Evolutionary conservation across 2,797 vertebrate genomes (phyloP), one percentile per base, ranked within the genome.

Genomic region (Sparus aurata): DNA sequence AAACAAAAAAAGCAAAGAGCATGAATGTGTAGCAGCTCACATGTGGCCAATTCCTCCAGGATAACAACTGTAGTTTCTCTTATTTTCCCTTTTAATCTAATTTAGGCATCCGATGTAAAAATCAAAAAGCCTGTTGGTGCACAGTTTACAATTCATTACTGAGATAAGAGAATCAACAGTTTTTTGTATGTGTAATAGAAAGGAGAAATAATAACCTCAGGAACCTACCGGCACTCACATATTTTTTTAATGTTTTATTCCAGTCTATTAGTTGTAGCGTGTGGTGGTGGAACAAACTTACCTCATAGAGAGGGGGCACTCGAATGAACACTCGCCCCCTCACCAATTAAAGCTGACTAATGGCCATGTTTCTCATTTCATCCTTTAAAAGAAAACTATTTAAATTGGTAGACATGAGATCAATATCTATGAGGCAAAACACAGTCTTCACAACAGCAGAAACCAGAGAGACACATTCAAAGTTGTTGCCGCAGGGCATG

Each of bases 191-290:
- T 55, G 52, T n/a, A 57, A 47, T 30, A 38, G 12, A 18, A 41
- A 82, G 10, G 41, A 53, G 16, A 55, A 66, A 22, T 10, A 23
- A 50, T 20, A 60, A 69, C 30, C n/a, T 49, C 22, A 7, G 18
- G 0, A 77, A 73, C 50, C 17, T 58, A n/a, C 67, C 58, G 67
- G 50, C 34, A 25, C 73, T 75, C 67, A 75, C 10, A 77, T 20
- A 27, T 34, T 77, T n/a, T 43, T 45, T 38, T 2, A 13, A 1
- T 3, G 58, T 30, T 72, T 46, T 69, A 72, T 80, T 66, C 27
- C 4, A 34, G 25, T 30, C 7, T 54, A 8, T 53, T 59, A 57
- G 30, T 1, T 62, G 43, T 62, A 62, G 25, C 25, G 17, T 52
- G 27, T 25, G 27, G 64, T 59, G 50, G 4, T 52, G 55, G 63